Evolutionary conservation across 2,797 vertebrate genomes (phyloP), one percentile per base, ranked within the genome.

Genomic region (Protonibea diacanthus): DNA sequence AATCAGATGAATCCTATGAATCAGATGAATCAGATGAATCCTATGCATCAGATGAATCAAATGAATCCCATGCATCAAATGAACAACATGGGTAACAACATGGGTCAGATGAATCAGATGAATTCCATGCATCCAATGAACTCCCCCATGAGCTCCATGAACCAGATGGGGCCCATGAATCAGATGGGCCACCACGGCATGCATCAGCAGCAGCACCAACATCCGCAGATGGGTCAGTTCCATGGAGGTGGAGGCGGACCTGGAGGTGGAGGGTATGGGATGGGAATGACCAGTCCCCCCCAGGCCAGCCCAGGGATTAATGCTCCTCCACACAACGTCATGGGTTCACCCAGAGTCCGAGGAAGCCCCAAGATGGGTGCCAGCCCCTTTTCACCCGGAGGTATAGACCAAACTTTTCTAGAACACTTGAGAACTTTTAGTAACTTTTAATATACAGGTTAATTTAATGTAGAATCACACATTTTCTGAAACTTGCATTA

Each of bases 351-450:
- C 63, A 95, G 97, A 83, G 96, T 97, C 90, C 92, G 97, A 73
- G 96, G 96, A 64, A 99, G 97, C 89, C 98, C 98, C 48, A 99
- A 98, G 94, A 97, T 97, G 92, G 95, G 91, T 62, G 95, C 96
- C 15, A 97, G 97, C 81, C 97, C 97, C 71, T 99, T 97, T 90
- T 99, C 98, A 81, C 97, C 98, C n/a, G 96, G 97, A 96, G 97
- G 97, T 99, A 96, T 80, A 18, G 53, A 48, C 9, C 29, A 63
- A 40, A 53, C 5, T 5, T 80, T 66, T 40, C 5, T 20, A 21
- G 5, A 66, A 40, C 15, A 45, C 12, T 61, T 0, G 0, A 44
- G 18, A 29, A 48, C 4, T 18, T 21, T 64, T 0, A 11, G 23
- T 4, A 66, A 15, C 10, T 29, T 58, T 17, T 33, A 7, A 52